Evolutionary conservation across 2,797 vertebrate species (phyloP).

Genomic region (Poeciliopsis infans): DNA sequence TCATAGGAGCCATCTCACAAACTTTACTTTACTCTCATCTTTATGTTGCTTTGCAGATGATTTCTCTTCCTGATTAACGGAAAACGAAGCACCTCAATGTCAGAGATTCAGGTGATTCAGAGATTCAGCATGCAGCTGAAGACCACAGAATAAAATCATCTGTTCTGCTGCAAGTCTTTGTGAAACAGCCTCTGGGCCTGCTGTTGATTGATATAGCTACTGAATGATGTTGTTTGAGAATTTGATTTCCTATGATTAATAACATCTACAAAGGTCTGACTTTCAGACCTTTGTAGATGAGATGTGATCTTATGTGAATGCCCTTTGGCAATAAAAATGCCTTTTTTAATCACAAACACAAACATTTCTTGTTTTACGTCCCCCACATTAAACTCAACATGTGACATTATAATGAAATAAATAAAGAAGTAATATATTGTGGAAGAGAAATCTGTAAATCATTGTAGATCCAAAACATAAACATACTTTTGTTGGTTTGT

Average conservation of each 20-base stretch:
- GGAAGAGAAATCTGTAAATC: not conserved
- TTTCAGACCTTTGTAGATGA: too few species aligned
- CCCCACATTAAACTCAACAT: not conserved
- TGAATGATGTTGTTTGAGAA: not conserved
- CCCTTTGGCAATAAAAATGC: not conserved
- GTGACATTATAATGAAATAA: not conserved
- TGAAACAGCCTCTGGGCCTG: not conserved
- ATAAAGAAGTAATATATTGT: not conserved
- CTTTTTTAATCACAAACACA: not conserved
- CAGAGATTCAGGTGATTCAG: too few species aligned
- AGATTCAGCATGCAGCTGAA: not conserved
- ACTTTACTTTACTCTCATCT: conserved; percentile 23
- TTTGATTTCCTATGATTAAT: not conserved
- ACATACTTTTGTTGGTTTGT: not conserved
- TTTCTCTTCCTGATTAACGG: conserved; percentile 5
- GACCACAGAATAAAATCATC: not conserved
- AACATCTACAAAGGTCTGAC: not conserved
- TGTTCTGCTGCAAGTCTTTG: not conserved
- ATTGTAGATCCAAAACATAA: not conserved
- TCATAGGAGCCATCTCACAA: conserved; percentile 40
- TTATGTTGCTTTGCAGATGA: conserved; percentile 1
- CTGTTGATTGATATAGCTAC: not conserved
- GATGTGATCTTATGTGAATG: not conserved
- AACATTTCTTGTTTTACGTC: not conserved
- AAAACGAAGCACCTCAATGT: not conserved